These are phyloP conservation scores for Macrochelys suwanniensis DNA, from an alignment of 2,797 vertebrate species.

Conservation along the genomic window DNA sequence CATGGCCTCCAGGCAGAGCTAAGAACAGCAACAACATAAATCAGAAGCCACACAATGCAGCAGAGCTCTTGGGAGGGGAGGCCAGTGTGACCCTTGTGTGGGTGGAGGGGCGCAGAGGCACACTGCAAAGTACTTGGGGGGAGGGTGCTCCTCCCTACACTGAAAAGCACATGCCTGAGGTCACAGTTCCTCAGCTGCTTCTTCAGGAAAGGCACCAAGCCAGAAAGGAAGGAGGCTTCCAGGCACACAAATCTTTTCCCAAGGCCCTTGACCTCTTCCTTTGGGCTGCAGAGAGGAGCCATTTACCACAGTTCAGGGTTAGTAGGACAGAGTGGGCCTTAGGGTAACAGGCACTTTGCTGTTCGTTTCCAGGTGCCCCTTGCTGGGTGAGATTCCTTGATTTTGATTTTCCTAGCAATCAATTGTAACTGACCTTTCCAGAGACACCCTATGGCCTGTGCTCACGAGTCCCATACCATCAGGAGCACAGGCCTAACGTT, in stretches of 20 bases:
- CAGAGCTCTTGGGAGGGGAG: neutral
- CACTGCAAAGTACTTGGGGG: too few species aligned
- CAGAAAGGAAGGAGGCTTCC: neutral
- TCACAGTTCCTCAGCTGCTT: neutral
- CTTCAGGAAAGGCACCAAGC: neutral
- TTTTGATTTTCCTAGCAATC: too few species aligned
- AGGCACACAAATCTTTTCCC: neutral
- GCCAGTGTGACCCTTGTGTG: neutral
- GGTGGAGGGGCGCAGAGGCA: neutral
- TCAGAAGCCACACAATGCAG: neutral
- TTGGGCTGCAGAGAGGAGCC: neutral
- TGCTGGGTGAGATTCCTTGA: fast-evolving
- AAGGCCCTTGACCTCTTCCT: neutral
- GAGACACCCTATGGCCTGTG: neutral
- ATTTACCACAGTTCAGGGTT: neutral
- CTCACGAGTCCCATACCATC: fast-evolving
- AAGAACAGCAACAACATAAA: neutral
- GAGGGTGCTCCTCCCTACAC: too few species aligned
- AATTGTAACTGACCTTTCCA: fast-evolving
- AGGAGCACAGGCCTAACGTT: fast-evolving
- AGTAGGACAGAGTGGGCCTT: neutral
- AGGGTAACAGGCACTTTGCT: neutral
- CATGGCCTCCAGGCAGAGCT: too few species aligned
- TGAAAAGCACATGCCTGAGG: too few species aligned
- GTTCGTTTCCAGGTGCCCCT: neutral